phyloP scores from a whole-genome alignment of 2,888 invertebrate species.

The Ferrisia virgata region DNA sequence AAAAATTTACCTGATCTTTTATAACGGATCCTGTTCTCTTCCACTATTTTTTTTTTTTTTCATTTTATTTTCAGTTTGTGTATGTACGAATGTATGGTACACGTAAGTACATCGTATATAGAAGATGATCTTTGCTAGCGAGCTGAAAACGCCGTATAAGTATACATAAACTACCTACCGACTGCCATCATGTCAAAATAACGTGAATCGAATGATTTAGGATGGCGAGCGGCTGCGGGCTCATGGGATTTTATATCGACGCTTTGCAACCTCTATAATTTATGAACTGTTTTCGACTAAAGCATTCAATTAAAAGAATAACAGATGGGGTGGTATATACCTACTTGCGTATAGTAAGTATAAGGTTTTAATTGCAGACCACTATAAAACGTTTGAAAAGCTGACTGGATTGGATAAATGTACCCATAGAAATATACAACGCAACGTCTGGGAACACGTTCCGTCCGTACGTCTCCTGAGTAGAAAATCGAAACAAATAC shows the following conservation, averaged over 20 bases:
- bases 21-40: not conserved
- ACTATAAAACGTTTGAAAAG: slow-evolving; percentile 1
- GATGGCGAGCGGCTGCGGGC: slow-evolving; percentile 5
- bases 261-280: slow-evolving; percentile 14
- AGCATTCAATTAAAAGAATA: slow-evolving; percentile 16
- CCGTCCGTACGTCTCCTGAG: no score
- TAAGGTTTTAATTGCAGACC: slow-evolving; percentile 11
- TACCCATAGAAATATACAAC: not conserved
- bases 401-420: not conserved
- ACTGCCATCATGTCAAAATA: slow-evolving; percentile 10
- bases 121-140: not conserved
- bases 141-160: not conserved
- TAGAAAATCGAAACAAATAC: not conserved
- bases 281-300: slow-evolving; percentile 6
- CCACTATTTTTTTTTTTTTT: no score
- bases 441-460: not conserved
- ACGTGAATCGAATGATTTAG: slow-evolving; percentile 5
- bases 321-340: slow-evolving; percentile 9
- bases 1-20: not conserved
- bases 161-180: slow-evolving; percentile 8
- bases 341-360: not conserved
- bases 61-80: no score
- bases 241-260: slow-evolving; percentile 14
- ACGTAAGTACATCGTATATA: not conserved
- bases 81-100: no score